Conservation (phyloP, 2,888 invertebrate genomes). For the Eulithis prunata region DNA sequence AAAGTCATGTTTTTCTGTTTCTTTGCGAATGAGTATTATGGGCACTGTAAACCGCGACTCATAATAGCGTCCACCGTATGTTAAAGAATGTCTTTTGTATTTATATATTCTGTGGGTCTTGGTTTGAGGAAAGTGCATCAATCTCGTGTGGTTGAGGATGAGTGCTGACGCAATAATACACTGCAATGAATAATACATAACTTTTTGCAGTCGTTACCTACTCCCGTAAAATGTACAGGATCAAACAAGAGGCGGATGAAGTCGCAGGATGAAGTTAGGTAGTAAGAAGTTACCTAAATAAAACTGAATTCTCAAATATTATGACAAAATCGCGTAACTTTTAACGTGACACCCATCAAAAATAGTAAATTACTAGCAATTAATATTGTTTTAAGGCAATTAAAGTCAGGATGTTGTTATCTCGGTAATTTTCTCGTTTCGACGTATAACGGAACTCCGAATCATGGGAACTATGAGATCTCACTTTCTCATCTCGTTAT, state of each 20-base stretch:
- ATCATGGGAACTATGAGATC: constrained; percentile 44
- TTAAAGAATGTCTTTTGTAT: background rate
- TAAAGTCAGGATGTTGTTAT: constrained; percentile 27
- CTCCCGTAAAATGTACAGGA: too few species aligned
- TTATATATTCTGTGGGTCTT: background rate
- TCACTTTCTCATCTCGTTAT: constrained; percentile 42
- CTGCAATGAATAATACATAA: constrained; percentile 17
- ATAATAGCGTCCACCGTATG: background rate
- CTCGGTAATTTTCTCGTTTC: constrained; percentile 30
- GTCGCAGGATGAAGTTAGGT: too few species aligned
- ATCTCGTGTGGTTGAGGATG: background rate
- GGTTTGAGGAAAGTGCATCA: constrained; percentile 32
- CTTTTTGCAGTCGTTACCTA: background rate
- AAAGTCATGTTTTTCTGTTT: too few species aligned
- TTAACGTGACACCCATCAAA: background rate
- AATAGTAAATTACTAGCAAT: constrained; percentile 20
- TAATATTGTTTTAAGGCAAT: constrained; percentile 28
- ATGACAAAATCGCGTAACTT: too few species aligned
- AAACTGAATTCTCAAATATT: too few species aligned
- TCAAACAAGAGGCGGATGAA: too few species aligned
- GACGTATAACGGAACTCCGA: constrained; percentile 38
- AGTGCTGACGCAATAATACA: constrained; percentile 24
- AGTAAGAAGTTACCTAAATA: too few species aligned
- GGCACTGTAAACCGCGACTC: too few species aligned
- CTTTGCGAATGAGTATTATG: background rate